phyloP scores from a whole-genome alignment of 53 echinoderm and acorn worm genomes.

The Luidia sarsii region DNA sequence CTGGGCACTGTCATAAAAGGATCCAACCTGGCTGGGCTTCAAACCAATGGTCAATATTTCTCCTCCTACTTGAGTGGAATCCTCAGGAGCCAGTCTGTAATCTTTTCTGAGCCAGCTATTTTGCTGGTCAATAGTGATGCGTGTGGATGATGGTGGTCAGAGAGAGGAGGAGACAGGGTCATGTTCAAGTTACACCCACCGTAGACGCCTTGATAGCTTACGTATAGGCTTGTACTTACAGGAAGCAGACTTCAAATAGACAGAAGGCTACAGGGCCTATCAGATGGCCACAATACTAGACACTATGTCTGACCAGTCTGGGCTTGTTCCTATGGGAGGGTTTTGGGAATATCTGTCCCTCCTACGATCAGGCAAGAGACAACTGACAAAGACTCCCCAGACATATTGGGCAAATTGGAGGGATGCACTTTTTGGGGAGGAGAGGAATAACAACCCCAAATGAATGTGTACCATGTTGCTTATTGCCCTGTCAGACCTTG shows the following conservation, averaged over 20 bases:
- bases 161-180: no score
- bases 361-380: no score
- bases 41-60: slow-evolving; percentile 41
- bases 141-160: neutral
- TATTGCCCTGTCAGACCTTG: no score
- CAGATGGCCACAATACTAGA: slow-evolving; percentile 7
- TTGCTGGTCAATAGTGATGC: slow-evolving; percentile 5
- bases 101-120: slow-evolving; percentile 4
- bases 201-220: no score
- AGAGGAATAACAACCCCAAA: no score
- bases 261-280: slow-evolving; percentile 9
- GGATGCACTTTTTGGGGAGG: no score
- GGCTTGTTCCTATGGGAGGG: no score
- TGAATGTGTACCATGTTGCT: no score
- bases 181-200: neutral
- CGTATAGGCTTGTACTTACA: neutral
- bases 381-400: no score
- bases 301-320: slow-evolving; percentile 15
- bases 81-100: slow-evolving; percentile 7
- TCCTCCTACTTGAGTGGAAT: neutral
- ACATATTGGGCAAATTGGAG: no score
- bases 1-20: neutral
- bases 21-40: neutral
- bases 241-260: slow-evolving; percentile 1
- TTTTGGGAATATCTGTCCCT: no score